These are phyloP conservation scores for Oncorhynchus mykiss DNA, from an alignment of 2,113 vertebrate species.

Conservation along the genomic window DNA sequence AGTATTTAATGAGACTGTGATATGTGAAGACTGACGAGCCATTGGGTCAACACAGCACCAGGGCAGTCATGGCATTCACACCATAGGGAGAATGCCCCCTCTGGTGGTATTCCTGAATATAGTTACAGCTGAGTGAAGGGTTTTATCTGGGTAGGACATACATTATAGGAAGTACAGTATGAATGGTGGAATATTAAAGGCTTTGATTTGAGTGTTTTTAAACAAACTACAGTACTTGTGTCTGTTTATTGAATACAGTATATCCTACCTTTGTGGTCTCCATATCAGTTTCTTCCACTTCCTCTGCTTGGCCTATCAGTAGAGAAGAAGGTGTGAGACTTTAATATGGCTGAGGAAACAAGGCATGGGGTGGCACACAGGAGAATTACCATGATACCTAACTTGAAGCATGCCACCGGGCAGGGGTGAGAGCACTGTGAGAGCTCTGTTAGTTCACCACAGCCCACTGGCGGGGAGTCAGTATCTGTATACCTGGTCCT, in stretches of 20 bases:
- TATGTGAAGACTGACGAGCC: background rate
- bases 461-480: background rate
- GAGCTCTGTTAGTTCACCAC: background rate
- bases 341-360: background rate
- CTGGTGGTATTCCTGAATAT: background rate
- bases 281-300: constrained; percentile 94
- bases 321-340: constrained; percentile 56
- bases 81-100: background rate
- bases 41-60: background rate
- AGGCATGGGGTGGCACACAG: no score
- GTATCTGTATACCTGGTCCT: no score
- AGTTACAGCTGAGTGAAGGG: no score
- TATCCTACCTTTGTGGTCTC: constrained; percentile 93
- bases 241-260: constrained; percentile 61
- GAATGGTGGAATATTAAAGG: no score
- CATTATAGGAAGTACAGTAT: no score
- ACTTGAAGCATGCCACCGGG: background rate
- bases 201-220: no score
- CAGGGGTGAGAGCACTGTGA: background rate
- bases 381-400: background rate
- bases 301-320: constrained; percentile 86
- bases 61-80: background rate
- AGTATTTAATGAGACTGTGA: background rate
- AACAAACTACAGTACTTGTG: constrained; percentile 11
- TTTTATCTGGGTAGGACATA: no score